Base-by-base conservation (phyloP, 2,797 vertebrate genomes). In the Selene dorsalis region DNA sequence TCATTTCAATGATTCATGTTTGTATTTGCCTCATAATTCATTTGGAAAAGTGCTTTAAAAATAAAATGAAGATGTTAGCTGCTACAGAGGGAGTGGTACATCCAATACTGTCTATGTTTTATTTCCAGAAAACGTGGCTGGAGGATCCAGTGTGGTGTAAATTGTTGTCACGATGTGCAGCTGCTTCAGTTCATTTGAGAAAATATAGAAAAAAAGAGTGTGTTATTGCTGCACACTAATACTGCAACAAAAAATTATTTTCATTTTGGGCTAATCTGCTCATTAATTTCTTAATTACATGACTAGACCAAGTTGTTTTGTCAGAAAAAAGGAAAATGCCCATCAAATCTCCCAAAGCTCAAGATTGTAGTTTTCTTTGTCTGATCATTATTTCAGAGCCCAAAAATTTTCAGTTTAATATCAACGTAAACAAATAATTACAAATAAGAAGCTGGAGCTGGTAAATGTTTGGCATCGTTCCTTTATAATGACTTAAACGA, bases 1-100 rank as follows among this genome's bases (percentile, higher is more conserved):
- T 47, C 6, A 47, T 58, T 62, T 67, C n/a, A 72, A 7, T 59
- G 50, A 69, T 69, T 65, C 4, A 22, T 55, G 24, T 71, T 65
- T 38, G 53, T 65, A 77, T 47, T 14, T 56, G 32, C 18, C 16
- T 8, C 2, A 18, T 50, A 5, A 66, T 81, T 45, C 57, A 22
- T 69, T 47, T 58, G 14, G 30, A 61, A 61, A 43, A 30, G 17
- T 4, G n/a, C 6, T 3, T 3, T 4, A n/a, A n/a, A 65, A 78
- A 66, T 69, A n/a, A 65, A 78, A 66, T 69, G 3, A 75, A 59
- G 47, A 18, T 38, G 38, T 62, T 47, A 20, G 53, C 50, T 22
- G 10, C 8, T 26, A 28, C 18, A 55, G 12, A 59, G 2, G 28
- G 14, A 47, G 3, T 22, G 14, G 0, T 39, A 38, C 45, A 69